Percentiles rank a stretch among this genome's conserved stretches.
These are phyloP conservation scores for Sinohyriopsis cumingii DNA, from an alignment of 2,888 invertebrate genomes.

Conservation along the genomic window DNA sequence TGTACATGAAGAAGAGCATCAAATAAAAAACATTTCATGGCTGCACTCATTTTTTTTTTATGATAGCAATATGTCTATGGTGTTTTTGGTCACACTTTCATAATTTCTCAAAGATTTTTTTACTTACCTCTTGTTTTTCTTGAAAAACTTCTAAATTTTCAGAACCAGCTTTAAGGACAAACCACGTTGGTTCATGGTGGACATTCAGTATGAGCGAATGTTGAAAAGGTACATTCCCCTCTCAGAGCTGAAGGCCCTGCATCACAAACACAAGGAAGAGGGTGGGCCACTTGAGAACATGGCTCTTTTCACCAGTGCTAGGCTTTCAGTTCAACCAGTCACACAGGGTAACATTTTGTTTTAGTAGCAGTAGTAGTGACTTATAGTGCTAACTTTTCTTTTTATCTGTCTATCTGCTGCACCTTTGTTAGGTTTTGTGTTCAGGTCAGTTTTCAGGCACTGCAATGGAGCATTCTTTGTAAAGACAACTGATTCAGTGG, in stretches of 20 bases:
- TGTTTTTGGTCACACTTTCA: too few relatives aligned
- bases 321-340: conserved; percentile 70
- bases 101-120: neutral
- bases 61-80: too few relatives aligned
- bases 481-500: too few relatives aligned
- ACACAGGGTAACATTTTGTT: conserved; percentile 53
- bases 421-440: too few relatives aligned
- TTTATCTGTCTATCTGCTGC: neutral
- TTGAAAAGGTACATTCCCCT: conserved; percentile 65
- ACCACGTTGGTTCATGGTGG: conserved; percentile 71
- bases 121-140: neutral
- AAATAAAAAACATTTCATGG: too few relatives aligned
- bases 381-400: neutral
- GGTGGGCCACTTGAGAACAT: conserved; percentile 65
- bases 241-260: conserved; percentile 62
- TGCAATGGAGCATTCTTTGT: neutral
- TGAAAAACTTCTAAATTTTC: conserved; percentile 1
- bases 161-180: conserved; percentile 53
- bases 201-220: conserved; percentile 66
- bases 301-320: conserved; percentile 65
- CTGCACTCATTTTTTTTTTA: too few relatives aligned
- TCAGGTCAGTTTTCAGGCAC: too few relatives aligned
- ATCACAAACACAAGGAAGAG: conserved; percentile 60
- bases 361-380: neutral
- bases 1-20: too few relatives aligned